These are phyloP conservation scores for Willisornis vidua DNA, from an alignment of 2,113 vertebrate genomes.

Conservation along the genomic window DNA sequence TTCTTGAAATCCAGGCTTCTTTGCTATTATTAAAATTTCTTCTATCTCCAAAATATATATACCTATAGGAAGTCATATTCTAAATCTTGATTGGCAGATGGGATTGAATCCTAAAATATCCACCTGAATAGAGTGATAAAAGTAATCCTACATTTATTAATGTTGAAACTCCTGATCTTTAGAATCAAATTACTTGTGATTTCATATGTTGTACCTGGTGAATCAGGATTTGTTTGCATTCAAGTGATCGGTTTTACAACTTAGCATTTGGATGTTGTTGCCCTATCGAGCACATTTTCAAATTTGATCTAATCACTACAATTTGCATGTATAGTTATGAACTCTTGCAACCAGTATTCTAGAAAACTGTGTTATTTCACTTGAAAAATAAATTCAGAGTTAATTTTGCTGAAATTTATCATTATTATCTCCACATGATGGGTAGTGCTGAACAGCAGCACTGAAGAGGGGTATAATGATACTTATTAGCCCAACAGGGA, in stretches of 20 bases:
- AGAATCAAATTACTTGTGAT: background rate
- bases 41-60: background rate
- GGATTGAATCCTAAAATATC: background rate
- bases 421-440: background rate
- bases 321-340: background rate
- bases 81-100: background rate
- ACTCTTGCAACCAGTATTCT: background rate
- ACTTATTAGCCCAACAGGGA: slow-evolving; percentile 2
- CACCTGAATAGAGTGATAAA: background rate
- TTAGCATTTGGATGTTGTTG: background rate
- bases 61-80: background rate
- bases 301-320: background rate
- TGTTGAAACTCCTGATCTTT: background rate
- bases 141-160: slow-evolving; percentile 30
- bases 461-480: background rate
- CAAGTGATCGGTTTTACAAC: background rate
- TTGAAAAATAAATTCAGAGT: slow-evolving; percentile 12
- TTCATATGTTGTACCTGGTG: background rate
- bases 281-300: background rate
- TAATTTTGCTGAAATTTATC: slow-evolving; percentile 21
- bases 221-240: background rate
- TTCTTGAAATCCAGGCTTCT: background rate
- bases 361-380: slow-evolving; percentile 24
- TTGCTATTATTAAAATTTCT: slow-evolving; percentile 19
- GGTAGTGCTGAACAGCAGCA: background rate